Conservation (phyloP, 37 sponge, comb jelly and placozoan genomes). For the Petrosia ficiformis region DNA sequence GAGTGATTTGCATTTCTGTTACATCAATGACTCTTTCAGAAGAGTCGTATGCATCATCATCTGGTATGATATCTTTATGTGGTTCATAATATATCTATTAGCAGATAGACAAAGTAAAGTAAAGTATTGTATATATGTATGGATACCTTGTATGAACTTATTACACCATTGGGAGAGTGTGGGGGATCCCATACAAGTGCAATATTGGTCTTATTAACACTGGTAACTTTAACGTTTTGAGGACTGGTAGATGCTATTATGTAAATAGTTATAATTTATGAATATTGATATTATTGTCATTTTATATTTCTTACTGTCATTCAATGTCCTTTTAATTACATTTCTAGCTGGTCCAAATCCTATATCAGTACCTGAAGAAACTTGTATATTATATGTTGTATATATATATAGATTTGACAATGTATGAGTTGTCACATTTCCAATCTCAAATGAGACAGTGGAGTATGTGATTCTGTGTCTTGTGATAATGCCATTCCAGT, state of each 20-base stretch:
- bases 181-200: constrained; percentile 37
- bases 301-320: neutral
- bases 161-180: constrained; percentile 48
- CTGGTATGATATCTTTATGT: neutral
- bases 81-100: neutral
- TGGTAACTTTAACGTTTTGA: constrained; percentile 2
- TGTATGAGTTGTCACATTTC: neutral
- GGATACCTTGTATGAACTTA: constrained; percentile 47
- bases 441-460: neutral
- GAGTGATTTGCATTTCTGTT: neutral
- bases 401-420: constrained; percentile 19
- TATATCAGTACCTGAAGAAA: constrained; percentile 12
- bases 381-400: constrained; percentile 34
- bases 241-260: constrained; percentile 41
- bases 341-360: neutral
- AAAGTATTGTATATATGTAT: no score
- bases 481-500: neutral
- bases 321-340: neutral
- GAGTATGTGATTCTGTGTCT: neutral
- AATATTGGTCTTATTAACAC: neutral
- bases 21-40: neutral
- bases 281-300: neutral
- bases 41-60: constrained; percentile 1
- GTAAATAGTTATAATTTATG: no score
- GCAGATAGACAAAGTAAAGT: neutral